Percentiles rank a stretch among this genome's conserved stretches.
Conservation (phyloP, 2,797 vertebrate genomes). For the Adrianichthys oophorus region DNA sequence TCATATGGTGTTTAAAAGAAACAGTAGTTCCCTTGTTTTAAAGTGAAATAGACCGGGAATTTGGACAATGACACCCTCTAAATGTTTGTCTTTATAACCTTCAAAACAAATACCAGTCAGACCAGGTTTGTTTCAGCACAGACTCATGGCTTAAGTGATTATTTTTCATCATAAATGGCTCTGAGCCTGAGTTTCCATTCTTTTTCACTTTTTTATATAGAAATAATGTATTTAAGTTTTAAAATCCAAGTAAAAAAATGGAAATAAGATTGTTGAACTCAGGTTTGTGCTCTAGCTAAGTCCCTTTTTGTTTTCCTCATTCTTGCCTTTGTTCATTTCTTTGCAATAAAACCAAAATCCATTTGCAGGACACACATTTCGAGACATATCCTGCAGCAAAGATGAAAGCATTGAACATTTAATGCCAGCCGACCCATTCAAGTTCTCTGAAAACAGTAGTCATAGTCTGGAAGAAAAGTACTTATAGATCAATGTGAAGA, state of each 20-base stretch:
- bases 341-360: slow-evolving; percentile 57
- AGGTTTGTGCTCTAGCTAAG: neutral
- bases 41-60: slow-evolving; percentile 26
- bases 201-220: neutral
- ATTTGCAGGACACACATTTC: slow-evolving; percentile 28
- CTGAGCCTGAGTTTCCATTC: neutral
- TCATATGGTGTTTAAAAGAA: slow-evolving; percentile 12
- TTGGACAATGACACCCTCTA: slow-evolving; percentile 18
- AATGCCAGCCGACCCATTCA: slow-evolving; percentile 58
- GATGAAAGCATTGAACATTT: slow-evolving; percentile 51
- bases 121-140: no score
- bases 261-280: neutral
- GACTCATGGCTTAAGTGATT: no score
- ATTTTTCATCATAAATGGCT: no score
- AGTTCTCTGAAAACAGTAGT: slow-evolving; percentile 32
- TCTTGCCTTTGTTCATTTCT: slow-evolving; percentile 22
- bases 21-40: slow-evolving; percentile 41
- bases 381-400: slow-evolving; percentile 18
- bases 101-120: slow-evolving; percentile 17
- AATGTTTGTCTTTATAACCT: slow-evolving; percentile 22
- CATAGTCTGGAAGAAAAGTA: slow-evolving; percentile 40
- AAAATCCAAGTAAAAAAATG: no score
- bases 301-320: slow-evolving; percentile 19
- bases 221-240: neutral
- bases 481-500: slow-evolving; percentile 51